These are phyloP conservation scores for Lipophrys pholis DNA, from an alignment of 2,113 vertebrate genomes.

Conservation along the genomic window DNA sequence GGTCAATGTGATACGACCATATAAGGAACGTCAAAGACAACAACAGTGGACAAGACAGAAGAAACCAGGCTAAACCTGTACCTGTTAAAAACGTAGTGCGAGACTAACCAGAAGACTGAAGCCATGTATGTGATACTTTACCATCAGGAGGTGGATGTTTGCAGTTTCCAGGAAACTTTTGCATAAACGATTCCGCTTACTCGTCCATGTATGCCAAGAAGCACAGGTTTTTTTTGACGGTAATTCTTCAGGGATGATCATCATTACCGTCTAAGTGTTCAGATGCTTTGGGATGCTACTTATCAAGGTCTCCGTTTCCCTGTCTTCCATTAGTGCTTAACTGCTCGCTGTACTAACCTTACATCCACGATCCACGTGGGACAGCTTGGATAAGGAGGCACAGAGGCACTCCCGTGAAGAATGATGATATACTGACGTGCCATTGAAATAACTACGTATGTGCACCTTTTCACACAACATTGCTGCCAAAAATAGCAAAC, in stretches of 20 bases:
- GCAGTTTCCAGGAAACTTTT: constrained; percentile 26
- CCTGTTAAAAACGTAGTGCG: not conserved
- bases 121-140: constrained; percentile 8
- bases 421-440: constrained; percentile 23
- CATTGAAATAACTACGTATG: not conserved
- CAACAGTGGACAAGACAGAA: no score
- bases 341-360: constrained; percentile 15
- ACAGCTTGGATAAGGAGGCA: constrained; percentile 28
- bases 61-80: no score
- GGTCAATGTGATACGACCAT: no score
- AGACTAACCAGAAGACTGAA: constrained; percentile 3
- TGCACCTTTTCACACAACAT: not conserved
- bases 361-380: constrained; percentile 17
- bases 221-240: constrained; percentile 24
- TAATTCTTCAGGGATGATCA: constrained; percentile 31
- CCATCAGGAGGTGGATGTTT: not conserved
- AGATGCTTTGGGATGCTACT: constrained; percentile 19
- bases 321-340: constrained; percentile 46
- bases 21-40: no score
- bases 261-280: constrained; percentile 43
- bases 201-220: constrained; percentile 28
- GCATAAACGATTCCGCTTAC: constrained; percentile 12
- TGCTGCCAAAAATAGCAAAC: constrained; percentile 33
- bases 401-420: constrained; percentile 9
- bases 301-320: constrained; percentile 16